A percentile compares a stretch with the other conserved stretches of the same genome.
These are phyloP conservation scores for Hylaeus volcanicus DNA, from an alignment of 1,140 invertebrate genomes.

Conservation along the genomic window DNA sequence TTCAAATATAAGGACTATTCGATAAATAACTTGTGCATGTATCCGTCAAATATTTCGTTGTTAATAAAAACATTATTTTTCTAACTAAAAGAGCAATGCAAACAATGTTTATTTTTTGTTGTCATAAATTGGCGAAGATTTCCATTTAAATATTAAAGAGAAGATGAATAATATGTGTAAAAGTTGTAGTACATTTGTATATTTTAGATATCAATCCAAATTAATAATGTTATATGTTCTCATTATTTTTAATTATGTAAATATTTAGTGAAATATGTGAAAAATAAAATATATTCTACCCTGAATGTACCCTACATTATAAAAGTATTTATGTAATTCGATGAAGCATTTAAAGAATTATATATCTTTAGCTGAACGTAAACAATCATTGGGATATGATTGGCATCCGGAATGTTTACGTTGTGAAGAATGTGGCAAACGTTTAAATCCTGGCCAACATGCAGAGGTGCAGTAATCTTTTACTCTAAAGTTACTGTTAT, in stretches of 20 bases:
- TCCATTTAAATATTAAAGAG: not conserved
- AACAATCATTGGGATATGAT: slow-evolving; percentile 94
- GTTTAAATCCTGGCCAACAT: slow-evolving; percentile 93
- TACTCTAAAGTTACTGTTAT: slow-evolving; percentile 17
- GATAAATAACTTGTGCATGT: not conserved
- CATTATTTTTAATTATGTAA: slow-evolving; percentile 8
- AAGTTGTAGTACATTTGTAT: not conserved
- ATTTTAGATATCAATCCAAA: not conserved
- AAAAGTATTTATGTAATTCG: not conserved
- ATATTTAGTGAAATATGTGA: not conserved
- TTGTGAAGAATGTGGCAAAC: slow-evolving; percentile 94
- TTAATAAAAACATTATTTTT: slow-evolving; percentile 1
- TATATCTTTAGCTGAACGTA: slow-evolving; percentile 88
- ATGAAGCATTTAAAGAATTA: slow-evolving; percentile 25
- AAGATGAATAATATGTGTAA: not conserved
- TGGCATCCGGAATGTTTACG: slow-evolving; percentile 95
- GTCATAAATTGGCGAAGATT: not conserved
- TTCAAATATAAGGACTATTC: not conserved
- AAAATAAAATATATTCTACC: too few species aligned
- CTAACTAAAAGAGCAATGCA: not conserved
- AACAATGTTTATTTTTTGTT: not conserved
- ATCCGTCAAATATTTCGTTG: not conserved
- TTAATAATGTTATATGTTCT: not conserved
- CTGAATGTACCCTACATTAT: not conserved
- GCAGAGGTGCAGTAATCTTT: slow-evolving; percentile 85